Evolutionary conservation across 2,888 invertebrate genomes (phyloP).

Genomic region (Galerucella calmariensis): DNA sequence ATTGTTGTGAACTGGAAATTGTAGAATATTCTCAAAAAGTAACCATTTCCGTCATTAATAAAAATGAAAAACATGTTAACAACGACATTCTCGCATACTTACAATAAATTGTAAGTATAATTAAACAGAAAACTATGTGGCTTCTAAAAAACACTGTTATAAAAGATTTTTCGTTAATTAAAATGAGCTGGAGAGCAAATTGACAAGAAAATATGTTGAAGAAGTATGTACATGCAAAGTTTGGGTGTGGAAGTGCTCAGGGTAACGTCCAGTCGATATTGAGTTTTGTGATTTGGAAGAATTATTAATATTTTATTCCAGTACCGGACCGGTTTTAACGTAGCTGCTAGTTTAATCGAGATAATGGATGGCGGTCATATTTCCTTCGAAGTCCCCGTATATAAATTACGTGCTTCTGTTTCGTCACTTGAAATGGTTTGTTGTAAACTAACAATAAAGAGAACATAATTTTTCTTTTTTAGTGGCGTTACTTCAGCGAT

Average conservation of each 20-base stretch:
- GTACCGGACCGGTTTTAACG: not conserved
- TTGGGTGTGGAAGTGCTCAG: slow-evolving; percentile 12
- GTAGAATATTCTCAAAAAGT: too few relatives aligned
- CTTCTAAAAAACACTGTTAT: not conserved
- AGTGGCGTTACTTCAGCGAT: too few relatives aligned
- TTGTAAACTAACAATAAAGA: not conserved
- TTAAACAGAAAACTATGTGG: too few relatives aligned
- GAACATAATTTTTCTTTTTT: too few relatives aligned
- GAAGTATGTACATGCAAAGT: slow-evolving; percentile 25
- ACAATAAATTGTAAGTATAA: too few relatives aligned
- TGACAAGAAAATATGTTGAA: slow-evolving; percentile 15
- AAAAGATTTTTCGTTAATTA: slow-evolving; percentile 22
- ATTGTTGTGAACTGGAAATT: too few relatives aligned
- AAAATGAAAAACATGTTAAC: too few relatives aligned
- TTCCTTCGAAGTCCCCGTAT: not conserved
- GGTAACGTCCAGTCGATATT: slow-evolving; percentile 7
- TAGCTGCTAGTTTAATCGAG: not conserved
- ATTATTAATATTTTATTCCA: not conserved
- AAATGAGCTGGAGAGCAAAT: slow-evolving; percentile 16
- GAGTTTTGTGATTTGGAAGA: slow-evolving; percentile 13
- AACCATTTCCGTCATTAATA: too few relatives aligned
- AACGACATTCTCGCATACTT: too few relatives aligned
- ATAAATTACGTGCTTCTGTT: not conserved
- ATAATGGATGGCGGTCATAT: not conserved
- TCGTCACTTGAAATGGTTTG: not conserved